Evolutionary conservation across 2,797 vertebrate species (phyloP).

Genomic region (Melanotaenia maccullochi): DNA sequence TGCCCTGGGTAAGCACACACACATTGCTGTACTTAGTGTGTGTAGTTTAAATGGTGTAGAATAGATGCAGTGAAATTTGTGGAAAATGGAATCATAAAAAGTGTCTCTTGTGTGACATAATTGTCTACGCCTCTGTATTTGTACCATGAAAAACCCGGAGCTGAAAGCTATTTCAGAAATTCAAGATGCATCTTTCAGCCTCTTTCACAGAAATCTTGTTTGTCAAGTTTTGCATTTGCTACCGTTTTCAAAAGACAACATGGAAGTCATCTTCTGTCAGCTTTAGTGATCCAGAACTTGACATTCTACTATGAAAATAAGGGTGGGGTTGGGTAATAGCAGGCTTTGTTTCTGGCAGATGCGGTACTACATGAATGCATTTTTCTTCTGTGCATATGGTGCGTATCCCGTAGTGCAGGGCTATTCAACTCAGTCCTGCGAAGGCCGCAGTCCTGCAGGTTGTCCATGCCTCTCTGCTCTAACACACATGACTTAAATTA

Average conservation of each 20-base stretch:
- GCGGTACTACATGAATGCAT: slow-evolving; percentile 54
- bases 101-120: not conserved
- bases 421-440: no score
- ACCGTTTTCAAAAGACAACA: slow-evolving; percentile 56
- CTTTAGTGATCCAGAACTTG: slow-evolving; percentile 59
- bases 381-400: slow-evolving; percentile 32
- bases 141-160: slow-evolving; percentile 18
- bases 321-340: slow-evolving; percentile 42
- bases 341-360: slow-evolving; percentile 54
- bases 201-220: slow-evolving; percentile 64
- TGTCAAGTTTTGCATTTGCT: slow-evolving; percentile 65
- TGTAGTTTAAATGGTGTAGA: slow-evolving; percentile 19
- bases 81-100: slow-evolving; percentile 31
- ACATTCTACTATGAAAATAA: slow-evolving; percentile 67
- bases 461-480: no score
- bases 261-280: slow-evolving; percentile 51
- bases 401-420: not conserved
- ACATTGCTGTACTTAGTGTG: not conserved
- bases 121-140: slow-evolving; percentile 6
- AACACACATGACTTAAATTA: no score
- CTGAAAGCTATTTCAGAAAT: slow-evolving; percentile 23
- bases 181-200: slow-evolving; percentile 40
- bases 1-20: not conserved
- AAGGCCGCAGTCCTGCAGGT: no score
- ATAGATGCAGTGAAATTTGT: slow-evolving; percentile 30